These are phyloP conservation scores for Pedetes capensis DNA, from an alignment of 2,113 vertebrate species.

Conservation along the genomic window DNA sequence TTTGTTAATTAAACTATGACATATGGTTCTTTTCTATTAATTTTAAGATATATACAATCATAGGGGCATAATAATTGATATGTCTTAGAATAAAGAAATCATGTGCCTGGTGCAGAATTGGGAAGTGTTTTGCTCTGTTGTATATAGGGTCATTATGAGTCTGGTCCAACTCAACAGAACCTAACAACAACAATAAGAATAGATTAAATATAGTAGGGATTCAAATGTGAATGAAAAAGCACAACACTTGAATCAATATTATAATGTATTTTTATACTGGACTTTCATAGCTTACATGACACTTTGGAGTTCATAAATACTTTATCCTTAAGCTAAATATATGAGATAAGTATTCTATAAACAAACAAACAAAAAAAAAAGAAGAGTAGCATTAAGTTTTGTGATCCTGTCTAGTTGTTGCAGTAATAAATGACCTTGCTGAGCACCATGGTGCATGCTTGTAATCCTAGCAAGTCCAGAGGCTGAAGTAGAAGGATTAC, in stretches of 20 bases:
- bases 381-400: fast-evolving
- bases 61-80: neutral
- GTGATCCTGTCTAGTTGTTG: neutral
- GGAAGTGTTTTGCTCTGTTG: too few species aligned
- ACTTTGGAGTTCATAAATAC: neutral
- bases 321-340: neutral
- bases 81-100: neutral
- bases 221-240: neutral
- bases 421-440: neutral
- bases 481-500: too few species aligned
- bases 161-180: too few species aligned
- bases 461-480: too few species aligned
- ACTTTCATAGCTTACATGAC: neutral
- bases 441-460: too few species aligned
- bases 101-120: too few species aligned
- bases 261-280: neutral
- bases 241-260: neutral
- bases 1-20: neutral
- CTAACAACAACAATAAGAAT: too few species aligned
- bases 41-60: neutral
- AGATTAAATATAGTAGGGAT: neutral
- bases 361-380: neutral
- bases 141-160: too few species aligned
- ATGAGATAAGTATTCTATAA: too few species aligned
- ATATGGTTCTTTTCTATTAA: neutral